These are phyloP conservation scores for Caenorhabditis inopinata DNA, from an alignment of 1,140 invertebrate species.

Conservation along the genomic window DNA sequence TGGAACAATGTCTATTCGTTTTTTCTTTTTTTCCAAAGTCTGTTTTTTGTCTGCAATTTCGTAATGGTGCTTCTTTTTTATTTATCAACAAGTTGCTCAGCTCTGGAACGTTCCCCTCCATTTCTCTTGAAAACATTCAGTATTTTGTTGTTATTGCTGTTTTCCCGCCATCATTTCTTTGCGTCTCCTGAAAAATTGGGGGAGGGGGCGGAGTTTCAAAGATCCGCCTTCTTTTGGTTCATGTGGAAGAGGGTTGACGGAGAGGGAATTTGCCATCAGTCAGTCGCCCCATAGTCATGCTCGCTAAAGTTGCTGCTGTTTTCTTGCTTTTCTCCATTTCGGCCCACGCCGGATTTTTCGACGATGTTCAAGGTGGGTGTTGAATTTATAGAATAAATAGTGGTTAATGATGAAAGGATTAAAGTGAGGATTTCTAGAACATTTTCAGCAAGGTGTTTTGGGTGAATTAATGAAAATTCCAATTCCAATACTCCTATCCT, in stretches of 20 bases:
- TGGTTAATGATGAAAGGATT: background rate
- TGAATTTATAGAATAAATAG: background rate
- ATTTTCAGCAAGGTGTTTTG: no score
- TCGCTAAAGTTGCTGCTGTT: background rate
- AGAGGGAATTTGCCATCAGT: background rate
- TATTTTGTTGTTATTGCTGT: background rate
- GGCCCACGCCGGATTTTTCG: slow-evolving; percentile 42
- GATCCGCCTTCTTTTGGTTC: background rate
- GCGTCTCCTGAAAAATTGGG: background rate
- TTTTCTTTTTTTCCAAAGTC: no score
- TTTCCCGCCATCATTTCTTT: background rate
- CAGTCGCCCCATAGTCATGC: slow-evolving; percentile 10
- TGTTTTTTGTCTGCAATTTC: no score
- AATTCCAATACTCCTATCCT: no score
- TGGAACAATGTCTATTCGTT: no score
- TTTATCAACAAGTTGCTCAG: background rate
- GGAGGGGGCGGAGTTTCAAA: background rate
- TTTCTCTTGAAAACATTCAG: no score
- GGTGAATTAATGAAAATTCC: no score
- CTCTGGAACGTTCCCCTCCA: background rate
- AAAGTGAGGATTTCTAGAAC: no score
- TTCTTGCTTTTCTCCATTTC: slow-evolving; percentile 12
- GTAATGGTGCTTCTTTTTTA: no score
- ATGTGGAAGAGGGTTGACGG: background rate
- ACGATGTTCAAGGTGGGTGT: slow-evolving; percentile 32